Conservation (phyloP, 2,888 invertebrate species). For the Eilema depressum region DNA sequence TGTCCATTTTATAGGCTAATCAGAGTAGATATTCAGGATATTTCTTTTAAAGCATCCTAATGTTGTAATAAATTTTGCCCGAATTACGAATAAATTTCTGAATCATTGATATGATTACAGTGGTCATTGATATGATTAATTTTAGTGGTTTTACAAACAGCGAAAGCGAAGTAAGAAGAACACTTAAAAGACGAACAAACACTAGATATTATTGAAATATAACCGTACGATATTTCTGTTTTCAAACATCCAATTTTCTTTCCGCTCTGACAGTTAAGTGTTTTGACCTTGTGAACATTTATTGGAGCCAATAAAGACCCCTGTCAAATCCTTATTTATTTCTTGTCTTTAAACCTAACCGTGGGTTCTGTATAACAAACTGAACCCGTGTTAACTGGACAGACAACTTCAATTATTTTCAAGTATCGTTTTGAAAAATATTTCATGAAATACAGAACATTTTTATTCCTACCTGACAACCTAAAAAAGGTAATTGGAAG, state of each 20-base stretch:
- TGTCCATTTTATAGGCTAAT: no score
- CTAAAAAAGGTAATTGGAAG: no score
- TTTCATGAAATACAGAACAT: background rate
- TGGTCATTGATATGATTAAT: no score
- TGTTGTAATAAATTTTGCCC: no score
- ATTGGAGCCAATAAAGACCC: slow-evolving; percentile 11
- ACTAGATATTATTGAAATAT: background rate
- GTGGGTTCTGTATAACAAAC: slow-evolving; percentile 12
- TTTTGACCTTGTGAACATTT: slow-evolving; percentile 8
- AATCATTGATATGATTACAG: no score
- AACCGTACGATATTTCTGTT: background rate
- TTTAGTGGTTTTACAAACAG: no score
- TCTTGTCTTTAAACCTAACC: background rate
- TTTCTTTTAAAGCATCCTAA: no score
- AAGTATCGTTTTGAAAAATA: background rate
- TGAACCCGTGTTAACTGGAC: slow-evolving; percentile 8
- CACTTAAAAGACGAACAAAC: background rate
- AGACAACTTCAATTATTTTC: slow-evolving; percentile 13
- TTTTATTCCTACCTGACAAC: no score
- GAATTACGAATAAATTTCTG: no score
- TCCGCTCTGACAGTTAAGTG: background rate
- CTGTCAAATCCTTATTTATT: slow-evolving; percentile 15
- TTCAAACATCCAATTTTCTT: background rate
- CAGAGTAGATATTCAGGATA: no score
- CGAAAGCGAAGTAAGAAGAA: background rate